Conservation (phyloP, 2,113 vertebrate species). For the Mesembrinibis cayennensis region DNA sequence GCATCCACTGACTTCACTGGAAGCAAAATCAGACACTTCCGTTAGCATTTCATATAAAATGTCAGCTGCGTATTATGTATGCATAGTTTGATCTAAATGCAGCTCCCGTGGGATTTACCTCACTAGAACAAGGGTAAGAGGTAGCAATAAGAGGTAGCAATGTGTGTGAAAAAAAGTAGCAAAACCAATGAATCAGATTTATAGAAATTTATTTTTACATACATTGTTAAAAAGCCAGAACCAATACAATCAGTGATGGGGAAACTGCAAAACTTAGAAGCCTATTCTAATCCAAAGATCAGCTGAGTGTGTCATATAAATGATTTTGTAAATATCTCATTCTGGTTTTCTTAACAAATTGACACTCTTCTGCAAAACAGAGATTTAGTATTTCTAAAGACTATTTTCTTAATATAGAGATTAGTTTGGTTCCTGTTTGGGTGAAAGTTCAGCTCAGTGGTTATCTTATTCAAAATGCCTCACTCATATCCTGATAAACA, state of each 20-base stretch:
- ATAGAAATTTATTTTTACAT: neutral
- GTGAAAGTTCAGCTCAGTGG: neutral
- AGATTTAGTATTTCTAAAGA: neutral
- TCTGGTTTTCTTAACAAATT: neutral
- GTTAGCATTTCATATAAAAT: neutral
- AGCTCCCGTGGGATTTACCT: neutral
- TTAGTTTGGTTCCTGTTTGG: neutral
- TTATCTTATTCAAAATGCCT: constrained; percentile 31
- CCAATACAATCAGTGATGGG: neutral
- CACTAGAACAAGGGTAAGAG: neutral
- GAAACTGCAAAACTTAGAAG: neutral
- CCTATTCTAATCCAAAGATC: neutral
- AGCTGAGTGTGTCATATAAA: neutral
- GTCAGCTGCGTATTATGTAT: neutral
- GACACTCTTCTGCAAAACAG: neutral
- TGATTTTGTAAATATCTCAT: neutral
- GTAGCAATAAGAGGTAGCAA: neutral
- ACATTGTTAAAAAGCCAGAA: neutral
- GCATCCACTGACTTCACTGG: neutral
- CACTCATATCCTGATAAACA: neutral
- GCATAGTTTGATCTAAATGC: neutral
- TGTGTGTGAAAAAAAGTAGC: neutral
- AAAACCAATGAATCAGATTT: neutral
- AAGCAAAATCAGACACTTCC: neutral
- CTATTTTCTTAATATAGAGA: neutral